Evolutionary conservation across 2,888 invertebrate species (phyloP), one percentile per base, ranked within the genome.

Genomic region (Ormyrus thymus): DNA sequence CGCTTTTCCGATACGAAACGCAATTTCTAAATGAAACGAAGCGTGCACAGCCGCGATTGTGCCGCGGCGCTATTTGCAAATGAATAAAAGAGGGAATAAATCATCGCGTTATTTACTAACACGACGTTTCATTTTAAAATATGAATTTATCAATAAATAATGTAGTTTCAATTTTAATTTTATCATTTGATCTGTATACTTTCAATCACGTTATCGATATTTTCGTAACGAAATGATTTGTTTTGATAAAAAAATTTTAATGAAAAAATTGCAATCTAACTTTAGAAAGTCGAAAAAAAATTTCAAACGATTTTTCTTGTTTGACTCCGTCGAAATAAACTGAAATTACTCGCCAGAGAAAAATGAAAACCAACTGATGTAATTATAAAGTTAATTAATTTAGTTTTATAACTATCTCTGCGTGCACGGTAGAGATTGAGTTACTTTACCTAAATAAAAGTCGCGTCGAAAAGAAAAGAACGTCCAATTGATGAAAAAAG

Each of bases 1-100:
- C 76, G 71, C 64, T 78, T 81, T 81, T 78, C 75, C 81, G 76
- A 78, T 78, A 78, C 78, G 62, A 78, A 75, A 53, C 62, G 77
- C 71, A 71, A 80, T 80, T 73, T 71, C 78, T 64, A 75, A 75
- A 81, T 81, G 65, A 71, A 81, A 78, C 80, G 78, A 68, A 72
- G 48, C 75, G 71, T 64, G 53, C 45, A 46, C 29, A 53, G 65
- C 15, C 51, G 55, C 43, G 50, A 62, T 45, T 61, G 55, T 69
- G 15, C 48, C 29, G 65, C 70, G 29, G 68, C 45, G 70, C 75
- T 75, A 70, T 76, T 61, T 45, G 55, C 46, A 51, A 46, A 55
- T 45, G n/a, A 15, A 58, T 58, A 58, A 7, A 48, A 29, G 29
- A 29, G 29, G 4, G 29, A 69, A 69, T 56, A 56, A 58, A 69